Conservation (phyloP, 2,113 vertebrate genomes). For the Natator depressus region DNA sequence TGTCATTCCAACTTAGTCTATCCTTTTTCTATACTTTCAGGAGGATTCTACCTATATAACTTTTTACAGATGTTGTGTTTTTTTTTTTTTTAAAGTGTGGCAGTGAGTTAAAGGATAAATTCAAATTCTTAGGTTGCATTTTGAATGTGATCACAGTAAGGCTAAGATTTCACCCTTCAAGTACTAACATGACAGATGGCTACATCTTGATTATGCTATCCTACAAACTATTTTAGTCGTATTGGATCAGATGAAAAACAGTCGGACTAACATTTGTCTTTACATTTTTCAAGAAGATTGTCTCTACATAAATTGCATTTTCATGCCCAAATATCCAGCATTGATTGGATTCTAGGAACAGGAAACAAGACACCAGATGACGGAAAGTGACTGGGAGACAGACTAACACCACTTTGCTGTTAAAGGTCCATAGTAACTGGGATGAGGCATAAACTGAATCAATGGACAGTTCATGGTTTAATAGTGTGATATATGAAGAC, state of each 20-base stretch:
- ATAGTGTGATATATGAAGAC: background rate
- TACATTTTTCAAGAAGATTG: background rate
- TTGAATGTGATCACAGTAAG: background rate
- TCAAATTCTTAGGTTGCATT: background rate
- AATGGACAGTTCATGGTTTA: background rate
- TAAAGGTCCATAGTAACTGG: fast-evolving
- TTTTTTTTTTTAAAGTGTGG: background rate
- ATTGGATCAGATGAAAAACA: background rate
- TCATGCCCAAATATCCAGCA: fast-evolving
- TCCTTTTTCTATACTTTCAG: background rate
- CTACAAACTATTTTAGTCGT: background rate
- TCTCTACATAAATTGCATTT: background rate
- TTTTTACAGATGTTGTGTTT: background rate
- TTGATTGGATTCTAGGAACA: background rate
- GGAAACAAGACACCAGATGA: background rate
- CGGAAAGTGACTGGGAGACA: background rate
- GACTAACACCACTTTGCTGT: background rate
- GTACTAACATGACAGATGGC: background rate
- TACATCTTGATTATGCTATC: background rate
- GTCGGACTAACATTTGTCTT: background rate
- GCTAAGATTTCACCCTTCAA: background rate
- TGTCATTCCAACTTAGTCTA: constrained; percentile 25
- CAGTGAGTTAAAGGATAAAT: background rate
- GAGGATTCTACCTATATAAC: background rate
- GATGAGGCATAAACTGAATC: background rate